Conservation (phyloP, 2,797 vertebrate genomes). For the Propithecus deckenii region DNA sequence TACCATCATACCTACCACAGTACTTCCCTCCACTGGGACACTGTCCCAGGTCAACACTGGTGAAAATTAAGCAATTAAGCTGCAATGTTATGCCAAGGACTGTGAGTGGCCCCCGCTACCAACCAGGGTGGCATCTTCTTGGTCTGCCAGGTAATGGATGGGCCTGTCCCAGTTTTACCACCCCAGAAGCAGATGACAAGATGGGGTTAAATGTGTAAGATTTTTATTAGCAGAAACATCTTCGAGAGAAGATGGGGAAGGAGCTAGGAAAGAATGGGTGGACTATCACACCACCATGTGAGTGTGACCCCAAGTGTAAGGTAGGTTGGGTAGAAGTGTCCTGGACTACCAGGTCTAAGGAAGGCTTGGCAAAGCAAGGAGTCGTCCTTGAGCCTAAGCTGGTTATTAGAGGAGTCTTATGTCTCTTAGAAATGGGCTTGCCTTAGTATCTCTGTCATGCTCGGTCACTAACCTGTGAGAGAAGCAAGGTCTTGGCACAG, state of each 20-base stretch:
- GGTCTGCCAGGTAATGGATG: background rate
- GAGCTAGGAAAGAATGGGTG: background rate
- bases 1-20: background rate
- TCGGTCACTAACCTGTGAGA: background rate
- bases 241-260: background rate
- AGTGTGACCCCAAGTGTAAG: background rate
- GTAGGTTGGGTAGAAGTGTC: background rate
- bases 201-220: background rate
- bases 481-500: background rate
- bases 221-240: background rate
- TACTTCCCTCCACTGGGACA: background rate
- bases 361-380: background rate
- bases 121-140: background rate
- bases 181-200: background rate
- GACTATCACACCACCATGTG: background rate
- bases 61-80: slow-evolving; percentile 7
- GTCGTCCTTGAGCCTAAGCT: background rate
- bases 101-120: background rate
- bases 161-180: slow-evolving; percentile 11
- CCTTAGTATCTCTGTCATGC: background rate
- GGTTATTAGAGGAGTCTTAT: background rate
- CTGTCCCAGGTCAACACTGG: background rate
- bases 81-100: background rate
- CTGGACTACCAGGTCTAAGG: background rate
- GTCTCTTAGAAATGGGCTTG: background rate